A percentile compares a stretch with the other conserved stretches of the same genome.
Evolutionary conservation across 2,797 vertebrate genomes (phyloP).

Genomic region (Siniperca scherzeri): DNA sequence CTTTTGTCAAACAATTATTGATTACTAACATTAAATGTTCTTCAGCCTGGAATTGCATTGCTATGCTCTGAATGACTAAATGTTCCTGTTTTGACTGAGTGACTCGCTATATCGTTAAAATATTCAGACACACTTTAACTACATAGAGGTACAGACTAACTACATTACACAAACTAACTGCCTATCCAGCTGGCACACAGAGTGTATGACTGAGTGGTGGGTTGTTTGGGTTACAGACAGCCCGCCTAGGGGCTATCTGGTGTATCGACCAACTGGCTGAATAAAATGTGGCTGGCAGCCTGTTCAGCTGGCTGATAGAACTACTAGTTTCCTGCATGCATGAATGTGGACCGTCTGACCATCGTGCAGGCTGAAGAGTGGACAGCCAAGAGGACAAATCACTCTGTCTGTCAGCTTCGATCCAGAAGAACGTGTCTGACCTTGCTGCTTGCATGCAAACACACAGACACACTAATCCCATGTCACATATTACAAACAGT

Average conservation of each 20-base stretch:
- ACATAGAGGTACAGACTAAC: constrained; percentile 21
- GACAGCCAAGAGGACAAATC: constrained; percentile 28
- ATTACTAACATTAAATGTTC: constrained; percentile 1
- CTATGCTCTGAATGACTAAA: background rate
- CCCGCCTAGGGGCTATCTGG: background rate
- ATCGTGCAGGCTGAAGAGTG: background rate
- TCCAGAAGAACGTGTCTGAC: constrained; percentile 59
- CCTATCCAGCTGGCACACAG: constrained; percentile 1
- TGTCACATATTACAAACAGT: constrained; percentile 53
- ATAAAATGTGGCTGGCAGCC: constrained; percentile 13
- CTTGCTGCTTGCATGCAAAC: constrained; percentile 62
- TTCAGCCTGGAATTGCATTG: background rate
- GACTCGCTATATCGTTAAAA: background rate
- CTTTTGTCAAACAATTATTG: background rate
- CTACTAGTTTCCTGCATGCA: constrained; percentile 6
- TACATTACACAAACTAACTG: background rate
- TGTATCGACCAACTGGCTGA: constrained; percentile 38
- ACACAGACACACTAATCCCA: constrained; percentile 67
- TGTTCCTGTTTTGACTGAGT: background rate
- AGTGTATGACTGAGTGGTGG: background rate
- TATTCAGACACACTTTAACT: constrained; percentile 3
- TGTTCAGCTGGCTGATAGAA: constrained; percentile 20
- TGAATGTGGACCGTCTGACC: constrained; percentile 27
- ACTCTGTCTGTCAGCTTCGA: constrained; percentile 59
- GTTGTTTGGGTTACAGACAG: constrained; percentile 6